Conservation (phyloP, 2,888 invertebrate species). For the Megamerina dolium region DNA sequence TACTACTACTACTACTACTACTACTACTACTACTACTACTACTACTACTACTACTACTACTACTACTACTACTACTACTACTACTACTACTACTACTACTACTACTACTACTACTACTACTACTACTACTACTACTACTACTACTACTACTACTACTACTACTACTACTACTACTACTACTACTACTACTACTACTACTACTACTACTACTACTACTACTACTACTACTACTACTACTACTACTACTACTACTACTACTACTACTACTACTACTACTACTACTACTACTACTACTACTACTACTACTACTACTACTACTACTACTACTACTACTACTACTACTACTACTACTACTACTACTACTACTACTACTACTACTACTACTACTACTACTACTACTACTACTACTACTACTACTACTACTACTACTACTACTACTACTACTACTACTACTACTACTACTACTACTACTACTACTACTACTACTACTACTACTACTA, state of each 20-base stretch:
- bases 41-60: conserved; percentile 1
- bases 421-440: not conserved
- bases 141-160: conserved; percentile 1
- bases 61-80: conserved; percentile 1
- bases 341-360: conserved; percentile 2
- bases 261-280: conserved; percentile 1
- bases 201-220: conserved; percentile 8
- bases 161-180: conserved; percentile 1
- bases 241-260: conserved; percentile 3
- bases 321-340: conserved; percentile 1
- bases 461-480: conserved; percentile 1
- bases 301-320: not conserved
- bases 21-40: not conserved
- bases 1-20: conserved; percentile 1
- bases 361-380: conserved; percentile 1
- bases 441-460: conserved; percentile 1
- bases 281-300: not conserved
- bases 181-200: conserved; percentile 10
- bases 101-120: not conserved
- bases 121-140: conserved; percentile 1
- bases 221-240: conserved; percentile 1
- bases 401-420: not conserved
- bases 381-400: not conserved
- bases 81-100: conserved; percentile 1
- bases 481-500: conserved; percentile 1